Evolutionary conservation across 2,113 vertebrate genomes (phyloP).

Genomic region (Sturnus vulgaris): DNA sequence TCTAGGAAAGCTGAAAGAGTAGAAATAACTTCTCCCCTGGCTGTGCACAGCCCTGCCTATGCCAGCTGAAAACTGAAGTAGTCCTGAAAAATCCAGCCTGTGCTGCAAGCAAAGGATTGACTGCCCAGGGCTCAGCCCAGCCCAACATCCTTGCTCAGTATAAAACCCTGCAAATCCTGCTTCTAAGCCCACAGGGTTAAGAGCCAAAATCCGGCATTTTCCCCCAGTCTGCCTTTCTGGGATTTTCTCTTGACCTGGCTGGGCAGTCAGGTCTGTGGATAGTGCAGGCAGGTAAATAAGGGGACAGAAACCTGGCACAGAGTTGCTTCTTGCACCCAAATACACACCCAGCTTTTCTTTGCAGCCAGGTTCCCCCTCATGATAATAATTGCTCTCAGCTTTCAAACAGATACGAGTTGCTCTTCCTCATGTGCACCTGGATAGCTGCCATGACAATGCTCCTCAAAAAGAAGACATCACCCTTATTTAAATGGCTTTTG

Average conservation of each 20-base stretch:
- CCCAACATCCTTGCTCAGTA: neutral
- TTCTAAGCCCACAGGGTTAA: neutral
- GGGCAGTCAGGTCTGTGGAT: neutral
- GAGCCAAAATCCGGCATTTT: neutral
- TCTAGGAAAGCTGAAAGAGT: conserved; percentile 7
- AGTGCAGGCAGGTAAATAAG: neutral
- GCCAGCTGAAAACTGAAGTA: neutral
- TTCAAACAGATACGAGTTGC: conserved; percentile 21
- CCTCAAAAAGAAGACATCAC: conserved; percentile 42
- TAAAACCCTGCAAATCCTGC: neutral
- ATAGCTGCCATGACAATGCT: conserved; percentile 59
- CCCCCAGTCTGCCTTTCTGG: neutral
- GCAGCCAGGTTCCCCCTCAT: neutral
- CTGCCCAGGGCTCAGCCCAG: neutral
- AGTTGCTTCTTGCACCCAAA: neutral
- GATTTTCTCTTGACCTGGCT: neutral
- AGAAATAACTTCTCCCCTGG: neutral
- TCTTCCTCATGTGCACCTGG: conserved; percentile 26
- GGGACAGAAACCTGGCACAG: neutral
- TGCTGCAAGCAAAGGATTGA: neutral
- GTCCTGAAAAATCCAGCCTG: neutral
- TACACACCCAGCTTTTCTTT: neutral
- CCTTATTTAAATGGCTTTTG: conserved; percentile 39
- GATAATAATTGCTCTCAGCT: conserved; percentile 47
- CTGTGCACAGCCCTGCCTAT: neutral